phyloP scores from a whole-genome alignment of 2,888 invertebrate genomes.

The Volucella bombylans region DNA sequence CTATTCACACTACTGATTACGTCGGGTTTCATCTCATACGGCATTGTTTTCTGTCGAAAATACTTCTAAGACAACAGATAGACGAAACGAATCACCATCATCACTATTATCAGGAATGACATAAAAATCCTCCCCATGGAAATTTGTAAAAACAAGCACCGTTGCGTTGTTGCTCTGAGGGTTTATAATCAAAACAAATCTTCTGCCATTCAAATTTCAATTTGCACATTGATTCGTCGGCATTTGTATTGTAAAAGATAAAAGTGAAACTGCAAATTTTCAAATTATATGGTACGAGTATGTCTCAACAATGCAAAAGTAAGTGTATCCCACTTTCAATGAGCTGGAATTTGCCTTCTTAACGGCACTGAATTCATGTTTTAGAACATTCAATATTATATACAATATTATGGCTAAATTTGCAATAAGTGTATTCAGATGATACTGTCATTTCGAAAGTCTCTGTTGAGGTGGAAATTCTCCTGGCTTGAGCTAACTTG shows the following conservation, averaged over 20 bases:
- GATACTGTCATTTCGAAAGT: no score
- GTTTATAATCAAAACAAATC: constrained; percentile 23
- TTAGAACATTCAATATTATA: no score
- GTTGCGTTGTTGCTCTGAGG: background rate
- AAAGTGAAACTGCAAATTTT: background rate
- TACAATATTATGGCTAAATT: no score
- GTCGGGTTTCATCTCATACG: constrained; percentile 23
- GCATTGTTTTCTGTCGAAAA: constrained; percentile 8
- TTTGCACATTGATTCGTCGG: constrained; percentile 17
- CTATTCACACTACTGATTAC: constrained; percentile 54
- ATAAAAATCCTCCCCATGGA: constrained; percentile 7
- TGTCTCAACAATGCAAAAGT: no score
- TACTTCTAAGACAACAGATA: constrained; percentile 1
- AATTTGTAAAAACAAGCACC: background rate
- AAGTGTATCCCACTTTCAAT: no score
- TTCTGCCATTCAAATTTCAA: constrained; percentile 22
- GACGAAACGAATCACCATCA: background rate
- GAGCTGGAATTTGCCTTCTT: no score
- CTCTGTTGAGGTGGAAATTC: no score
- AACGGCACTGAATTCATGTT: no score
- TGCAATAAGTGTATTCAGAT: no score
- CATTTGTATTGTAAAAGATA: constrained; percentile 11
- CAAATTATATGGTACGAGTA: no score
- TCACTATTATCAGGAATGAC: constrained; percentile 18
- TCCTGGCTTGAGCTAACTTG: no score